Evolutionary conservation across 1,140 invertebrate genomes (phyloP), one percentile per base, ranked within the genome.

Genomic region (Cyrtorhinus lividipennis): DNA sequence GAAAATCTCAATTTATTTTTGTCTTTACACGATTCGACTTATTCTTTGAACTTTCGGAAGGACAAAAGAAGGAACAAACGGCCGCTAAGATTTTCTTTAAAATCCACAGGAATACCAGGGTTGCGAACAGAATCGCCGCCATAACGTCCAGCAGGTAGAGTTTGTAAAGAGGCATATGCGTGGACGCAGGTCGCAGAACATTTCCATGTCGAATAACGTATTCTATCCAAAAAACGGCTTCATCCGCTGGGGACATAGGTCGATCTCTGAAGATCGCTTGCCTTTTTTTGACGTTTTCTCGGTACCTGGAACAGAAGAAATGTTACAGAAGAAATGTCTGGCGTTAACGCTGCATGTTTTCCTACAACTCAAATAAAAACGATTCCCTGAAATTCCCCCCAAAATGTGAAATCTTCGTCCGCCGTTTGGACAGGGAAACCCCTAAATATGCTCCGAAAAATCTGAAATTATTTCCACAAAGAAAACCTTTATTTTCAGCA

Each of bases 141-240:
- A 72, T 18, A n/a, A 82, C 71, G 66, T 82, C 77, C 38, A 81
- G 63, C 27, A 78, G 71, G 38, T 76, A 71, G 66, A 76, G 77
- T 66, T 80, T 70, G 56, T 73, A 73, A 72, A 76, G 78, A 0
- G 72, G 30, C n/a, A 82, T 69, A 44, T 77, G 20, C 22, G 13
- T 57, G 8, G 53, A 59, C 61, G n/a, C 61, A 27, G 56, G 62
- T 22, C 48, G 48, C 18, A 58, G 53, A 23, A 72, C 73, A 18
- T 72, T 75, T 30, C 72, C 70, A 64, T 78, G 71, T 26, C 75
- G 70, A 10, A 78, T 22, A 2, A 69, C 68, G 65, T 83, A 82
- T 66, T 82, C 80, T 0, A 78, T 75, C 81, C 81, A 83, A 71
- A 76, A 82, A 22, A 80, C 68, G 0, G 80, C 78, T 0, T 72